phyloP scores from a whole-genome alignment of 2,888 invertebrate genomes.

The Stegana nigrithorax region DNA sequence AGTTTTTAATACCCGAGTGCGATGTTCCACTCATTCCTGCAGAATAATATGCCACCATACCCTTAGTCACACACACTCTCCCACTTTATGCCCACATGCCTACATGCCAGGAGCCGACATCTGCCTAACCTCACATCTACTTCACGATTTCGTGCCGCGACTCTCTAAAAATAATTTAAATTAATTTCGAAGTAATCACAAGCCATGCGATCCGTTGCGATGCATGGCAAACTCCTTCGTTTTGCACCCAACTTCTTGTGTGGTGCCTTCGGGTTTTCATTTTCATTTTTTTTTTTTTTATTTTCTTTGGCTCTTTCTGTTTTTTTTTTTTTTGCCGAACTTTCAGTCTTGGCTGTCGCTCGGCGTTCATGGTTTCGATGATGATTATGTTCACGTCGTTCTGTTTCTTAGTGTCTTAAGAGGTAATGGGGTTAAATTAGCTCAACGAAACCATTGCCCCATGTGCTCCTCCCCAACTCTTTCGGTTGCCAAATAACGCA shows the following conservation, averaged over 20 bases:
- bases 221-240: background rate
- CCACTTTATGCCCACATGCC: too few relatives aligned
- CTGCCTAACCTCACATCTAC: too few relatives aligned
- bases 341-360: background rate
- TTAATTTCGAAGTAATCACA: slow-evolving; percentile 58
- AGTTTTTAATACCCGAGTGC: too few relatives aligned
- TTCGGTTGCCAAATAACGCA: background rate
- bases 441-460: slow-evolving; percentile 30
- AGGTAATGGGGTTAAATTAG: slow-evolving; percentile 53
- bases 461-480: too few relatives aligned
- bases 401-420: slow-evolving; percentile 29
- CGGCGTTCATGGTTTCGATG: background rate
- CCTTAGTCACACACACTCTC: too few relatives aligned
- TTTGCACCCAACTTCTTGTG: background rate
- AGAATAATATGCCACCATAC: too few relatives aligned
- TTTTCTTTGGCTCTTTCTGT: background rate
- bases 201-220: slow-evolving; percentile 30
- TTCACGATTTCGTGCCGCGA: too few relatives aligned
- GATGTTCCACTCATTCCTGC: too few relatives aligned
- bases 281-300: background rate
- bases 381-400: background rate
- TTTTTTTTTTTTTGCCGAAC: background rate
- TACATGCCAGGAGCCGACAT: too few relatives aligned
- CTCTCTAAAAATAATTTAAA: slow-evolving; percentile 46
- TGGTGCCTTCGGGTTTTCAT: background rate